A percentile compares a stretch with the other conserved stretches of the same genome.
These are phyloP conservation scores for Eilema depressum DNA, from an alignment of 2,888 invertebrate species.

Conservation along the genomic window DNA sequence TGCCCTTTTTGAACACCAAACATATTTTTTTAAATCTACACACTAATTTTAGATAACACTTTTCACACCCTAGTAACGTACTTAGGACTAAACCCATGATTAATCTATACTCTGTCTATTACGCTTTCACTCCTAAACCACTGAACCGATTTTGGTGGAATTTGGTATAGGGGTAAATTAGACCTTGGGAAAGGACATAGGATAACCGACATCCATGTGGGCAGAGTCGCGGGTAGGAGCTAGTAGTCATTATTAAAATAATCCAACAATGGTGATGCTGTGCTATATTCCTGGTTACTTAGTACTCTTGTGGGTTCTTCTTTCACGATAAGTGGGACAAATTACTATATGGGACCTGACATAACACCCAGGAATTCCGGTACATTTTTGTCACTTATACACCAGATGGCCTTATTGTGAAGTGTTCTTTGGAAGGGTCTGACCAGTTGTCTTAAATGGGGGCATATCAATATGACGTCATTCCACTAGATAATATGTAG, in stretches of 20 bases:
- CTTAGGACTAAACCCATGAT: constrained; percentile 67
- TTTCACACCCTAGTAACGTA: constrained; percentile 57
- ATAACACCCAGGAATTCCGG: background rate
- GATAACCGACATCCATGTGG: too few relatives aligned
- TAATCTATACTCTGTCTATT: background rate
- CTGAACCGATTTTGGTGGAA: too few relatives aligned
- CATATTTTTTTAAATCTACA: constrained; percentile 56
- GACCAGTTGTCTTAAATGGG: background rate
- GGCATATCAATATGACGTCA: background rate
- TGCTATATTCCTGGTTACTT: background rate
- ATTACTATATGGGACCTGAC: background rate
- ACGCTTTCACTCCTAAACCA: too few relatives aligned
- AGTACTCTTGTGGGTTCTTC: background rate
- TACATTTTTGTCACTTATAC: too few relatives aligned
- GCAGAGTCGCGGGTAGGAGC: too few relatives aligned
- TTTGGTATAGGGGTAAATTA: too few relatives aligned
- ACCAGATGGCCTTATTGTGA: background rate
- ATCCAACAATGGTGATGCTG: background rate
- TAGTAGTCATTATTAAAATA: background rate
- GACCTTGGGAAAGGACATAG: too few relatives aligned
- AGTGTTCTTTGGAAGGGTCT: background rate
- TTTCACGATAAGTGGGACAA: background rate
- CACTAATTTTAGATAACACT: constrained; percentile 56
- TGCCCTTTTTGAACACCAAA: constrained; percentile 85
- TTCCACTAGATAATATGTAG: background rate